These are phyloP conservation scores for Caenorhabditis virilis DNA, from an alignment of 2,888 invertebrate species.

Conservation along the genomic window DNA sequence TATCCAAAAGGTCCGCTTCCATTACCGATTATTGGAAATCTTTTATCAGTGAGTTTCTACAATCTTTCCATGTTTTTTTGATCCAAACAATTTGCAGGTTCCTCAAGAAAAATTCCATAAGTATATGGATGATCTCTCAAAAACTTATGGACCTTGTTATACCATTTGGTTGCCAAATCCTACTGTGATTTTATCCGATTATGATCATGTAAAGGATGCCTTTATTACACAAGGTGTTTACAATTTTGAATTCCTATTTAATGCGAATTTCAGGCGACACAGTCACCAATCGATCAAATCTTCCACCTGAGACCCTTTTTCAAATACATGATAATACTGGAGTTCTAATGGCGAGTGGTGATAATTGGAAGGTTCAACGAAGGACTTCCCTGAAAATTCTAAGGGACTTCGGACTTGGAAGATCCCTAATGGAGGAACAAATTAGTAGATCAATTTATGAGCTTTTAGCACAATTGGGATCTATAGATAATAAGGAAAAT, in stretches of 20 bases:
- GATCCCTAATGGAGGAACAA: slow-evolving; percentile 46
- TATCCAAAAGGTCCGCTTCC: slow-evolving; percentile 49
- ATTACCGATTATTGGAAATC: slow-evolving; percentile 38
- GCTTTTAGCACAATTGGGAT: slow-evolving; percentile 23
- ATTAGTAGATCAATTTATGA: slow-evolving; percentile 25
- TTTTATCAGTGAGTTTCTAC: slow-evolving; percentile 2
- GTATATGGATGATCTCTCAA: slow-evolving; percentile 22
- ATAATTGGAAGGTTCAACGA: slow-evolving; percentile 46
- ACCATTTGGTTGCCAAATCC: slow-evolving; percentile 51
- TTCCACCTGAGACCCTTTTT: slow-evolving; percentile 15
- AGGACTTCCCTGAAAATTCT: slow-evolving; percentile 46
- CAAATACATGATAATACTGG: slow-evolving; percentile 15
- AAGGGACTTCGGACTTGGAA: slow-evolving; percentile 49
- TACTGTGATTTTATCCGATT: slow-evolving; percentile 40
- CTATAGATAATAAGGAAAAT: slow-evolving; percentile 3
- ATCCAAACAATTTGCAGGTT: slow-evolving; percentile 14
- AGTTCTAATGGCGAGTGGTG: slow-evolving; percentile 34
- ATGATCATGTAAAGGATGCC: slow-evolving; percentile 47
- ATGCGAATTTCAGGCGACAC: slow-evolving; percentile 21
- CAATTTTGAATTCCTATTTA: too few species aligned
- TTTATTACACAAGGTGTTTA: slow-evolving; percentile 37
- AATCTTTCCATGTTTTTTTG: neutral
- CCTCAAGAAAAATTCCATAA: slow-evolving; percentile 21
- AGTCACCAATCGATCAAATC: slow-evolving; percentile 13
- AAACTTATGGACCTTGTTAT: slow-evolving; percentile 49